These are phyloP conservation scores for Ptycholaimellus sp. DNA, from an alignment of 2,888 invertebrate species.

Conservation along the genomic window DNA sequence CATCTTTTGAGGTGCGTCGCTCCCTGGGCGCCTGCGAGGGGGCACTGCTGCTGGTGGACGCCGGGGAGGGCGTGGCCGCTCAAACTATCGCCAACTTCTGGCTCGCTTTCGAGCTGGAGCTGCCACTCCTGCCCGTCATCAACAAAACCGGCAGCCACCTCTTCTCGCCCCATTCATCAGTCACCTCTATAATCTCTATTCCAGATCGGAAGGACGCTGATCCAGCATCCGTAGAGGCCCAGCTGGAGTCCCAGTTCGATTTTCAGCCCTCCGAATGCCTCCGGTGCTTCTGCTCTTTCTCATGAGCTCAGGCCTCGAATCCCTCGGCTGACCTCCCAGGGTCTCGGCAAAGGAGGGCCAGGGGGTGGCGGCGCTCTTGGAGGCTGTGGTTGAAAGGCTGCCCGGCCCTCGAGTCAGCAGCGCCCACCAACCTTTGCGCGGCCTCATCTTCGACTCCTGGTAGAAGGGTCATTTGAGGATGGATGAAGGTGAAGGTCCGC, in stretches of 20 bases:
- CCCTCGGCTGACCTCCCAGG: too few species aligned
- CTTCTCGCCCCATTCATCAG: neutral
- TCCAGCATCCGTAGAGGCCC: slow-evolving; percentile 45
- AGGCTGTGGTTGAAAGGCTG: slow-evolving; percentile 52
- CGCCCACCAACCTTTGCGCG: slow-evolving; percentile 42
- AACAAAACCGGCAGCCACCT: slow-evolving; percentile 62
- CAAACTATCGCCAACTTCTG: slow-evolving; percentile 93
- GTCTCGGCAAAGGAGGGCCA: slow-evolving; percentile 76
- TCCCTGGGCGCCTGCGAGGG: slow-evolving; percentile 80
- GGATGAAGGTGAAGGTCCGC: too few species aligned
- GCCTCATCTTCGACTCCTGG: slow-evolving; percentile 74
- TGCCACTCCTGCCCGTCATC: slow-evolving; percentile 63
- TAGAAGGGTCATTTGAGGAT: too few species aligned
- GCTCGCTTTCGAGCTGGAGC: slow-evolving; percentile 54
- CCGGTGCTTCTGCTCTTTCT: too few species aligned
- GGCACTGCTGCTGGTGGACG: slow-evolving; percentile 74
- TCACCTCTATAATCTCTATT: slow-evolving; percentile 1
- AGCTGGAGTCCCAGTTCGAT: slow-evolving; percentile 55
- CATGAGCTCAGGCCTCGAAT: too few species aligned
- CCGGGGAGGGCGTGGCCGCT: slow-evolving; percentile 75
- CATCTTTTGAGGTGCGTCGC: slow-evolving; percentile 74
- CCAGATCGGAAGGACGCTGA: too few species aligned
- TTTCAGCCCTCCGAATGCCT: slow-evolving; percentile 48
- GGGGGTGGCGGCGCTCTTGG: slow-evolving; percentile 50
- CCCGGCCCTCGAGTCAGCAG: slow-evolving; percentile 34